Conservation (phyloP, 2,113 vertebrate genomes). For the Perccottus glenii region DNA sequence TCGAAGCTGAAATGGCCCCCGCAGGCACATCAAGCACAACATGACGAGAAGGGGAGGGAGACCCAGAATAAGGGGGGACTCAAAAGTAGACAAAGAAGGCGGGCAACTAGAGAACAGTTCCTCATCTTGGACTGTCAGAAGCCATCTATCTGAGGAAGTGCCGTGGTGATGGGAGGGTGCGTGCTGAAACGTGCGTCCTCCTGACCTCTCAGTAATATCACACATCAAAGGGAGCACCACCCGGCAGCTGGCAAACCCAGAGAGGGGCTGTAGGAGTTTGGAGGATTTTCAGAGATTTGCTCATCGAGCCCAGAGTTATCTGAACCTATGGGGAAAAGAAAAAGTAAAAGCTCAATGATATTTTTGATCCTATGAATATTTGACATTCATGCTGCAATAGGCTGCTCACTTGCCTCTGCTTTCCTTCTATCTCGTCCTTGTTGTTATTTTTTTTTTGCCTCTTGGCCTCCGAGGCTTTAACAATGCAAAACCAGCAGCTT, state of each 20-base stretch:
- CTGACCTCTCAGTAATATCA: constrained; percentile 71
- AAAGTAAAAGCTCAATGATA: constrained; percentile 75
- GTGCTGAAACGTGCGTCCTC: constrained; percentile 55
- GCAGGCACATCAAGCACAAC: constrained; percentile 38
- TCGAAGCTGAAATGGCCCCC: constrained; percentile 41
- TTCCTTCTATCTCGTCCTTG: constrained; percentile 41
- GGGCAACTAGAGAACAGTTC: constrained; percentile 54
- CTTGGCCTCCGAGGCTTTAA: constrained; percentile 43
- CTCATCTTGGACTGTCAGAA: constrained; percentile 71
- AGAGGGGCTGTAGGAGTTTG: constrained; percentile 63
- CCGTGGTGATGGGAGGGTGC: constrained; percentile 51
- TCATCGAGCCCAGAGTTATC: constrained; percentile 71
- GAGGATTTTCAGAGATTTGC: constrained; percentile 76
- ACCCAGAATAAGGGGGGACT: constrained; percentile 7
- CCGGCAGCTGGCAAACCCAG: constrained; percentile 46
- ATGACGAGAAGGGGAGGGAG: constrained; percentile 2
- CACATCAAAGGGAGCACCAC: constrained; percentile 73
- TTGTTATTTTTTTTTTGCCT: constrained; percentile 46
- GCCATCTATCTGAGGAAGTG: constrained; percentile 57
- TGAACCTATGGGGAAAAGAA: constrained; percentile 64
- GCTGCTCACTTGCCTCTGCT: constrained; percentile 45
- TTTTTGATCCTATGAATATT: constrained; percentile 80
- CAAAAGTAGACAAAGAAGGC: constrained; percentile 16
- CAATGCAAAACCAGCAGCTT: constrained; percentile 51
- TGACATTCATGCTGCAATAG: constrained; percentile 73